Base-by-base conservation (phyloP, 2,888 invertebrate genomes). In the Phoenoteleia sp. region DNA sequence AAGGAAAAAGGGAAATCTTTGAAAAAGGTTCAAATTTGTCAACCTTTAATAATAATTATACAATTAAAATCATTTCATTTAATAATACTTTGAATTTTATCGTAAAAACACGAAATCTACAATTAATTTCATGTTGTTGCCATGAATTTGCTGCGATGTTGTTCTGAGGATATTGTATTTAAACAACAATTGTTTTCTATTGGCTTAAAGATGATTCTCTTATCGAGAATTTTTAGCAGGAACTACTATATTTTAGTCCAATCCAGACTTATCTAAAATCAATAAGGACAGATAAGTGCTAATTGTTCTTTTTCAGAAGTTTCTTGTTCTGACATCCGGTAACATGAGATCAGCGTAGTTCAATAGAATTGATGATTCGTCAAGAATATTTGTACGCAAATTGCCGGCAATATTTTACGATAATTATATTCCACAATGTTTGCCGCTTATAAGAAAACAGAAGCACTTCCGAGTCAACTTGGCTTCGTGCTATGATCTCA, bases 201-300 rank as follows among this genome's bases (percentile, higher is more conserved):
- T n/a, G n/a, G n/a, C n/a, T n/a, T n/a, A n/a, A n/a, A n/a, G n/a
- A n/a, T n/a, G n/a, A n/a, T n/a, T n/a, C n/a, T n/a, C n/a, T n/a
- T n/a, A n/a, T n/a, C n/a, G n/a, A n/a, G n/a, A n/a, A n/a, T n/a
- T n/a, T n/a, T n/a, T n/a, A n/a, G n/a, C n/a, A n/a, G n/a, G n/a
- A n/a, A n/a, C n/a, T n/a, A n/a, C 23, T 49, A 39, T 25, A 36
- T 45, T 19, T n/a, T 64, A 42, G 60, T 56, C 60, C 49, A 52
- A 3, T 47, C 52, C 60, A 71, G 71, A 79, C 79, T 71, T 79
- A 62, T 71, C 79, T 36, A 27, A 29, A 21, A 60, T 71, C 54
- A 39, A 66, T 58, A 54, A 71, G 56, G 49, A 80, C 25, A 19
- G 5, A 52, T 36, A 27, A 49, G 56, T 17, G 54, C 47, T 71